Evolutionary conservation across 1,140 invertebrate species (phyloP).

Genomic region (Dendroctonus valens): DNA sequence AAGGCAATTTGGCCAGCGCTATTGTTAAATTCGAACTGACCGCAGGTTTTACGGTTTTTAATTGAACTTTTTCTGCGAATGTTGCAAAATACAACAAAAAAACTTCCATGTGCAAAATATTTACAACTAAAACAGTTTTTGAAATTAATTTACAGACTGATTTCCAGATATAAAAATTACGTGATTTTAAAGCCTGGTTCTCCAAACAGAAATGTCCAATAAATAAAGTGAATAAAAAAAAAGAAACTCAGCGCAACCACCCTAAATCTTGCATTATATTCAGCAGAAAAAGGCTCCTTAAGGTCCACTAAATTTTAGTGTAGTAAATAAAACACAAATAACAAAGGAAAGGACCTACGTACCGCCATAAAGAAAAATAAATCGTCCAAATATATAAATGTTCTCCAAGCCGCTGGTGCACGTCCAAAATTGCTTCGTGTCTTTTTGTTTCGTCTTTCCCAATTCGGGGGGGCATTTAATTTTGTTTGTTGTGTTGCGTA

Average conservation of each 20-base stretch:
- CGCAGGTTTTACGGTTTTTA: too few species aligned
- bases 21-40: too few species aligned
- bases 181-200: too few species aligned
- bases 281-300: slow-evolving; percentile 20
- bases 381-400: slow-evolving; percentile 32
- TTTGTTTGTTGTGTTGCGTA: slow-evolving; percentile 26
- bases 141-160: too few species aligned
- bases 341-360: slow-evolving; percentile 13
- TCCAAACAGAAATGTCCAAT: too few species aligned
- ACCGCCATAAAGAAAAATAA: slow-evolving; percentile 29
- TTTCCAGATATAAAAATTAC: too few species aligned
- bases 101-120: too few species aligned
- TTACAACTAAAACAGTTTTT: too few species aligned
- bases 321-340: slow-evolving; percentile 29
- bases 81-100: too few species aligned
- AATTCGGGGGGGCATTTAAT: slow-evolving; percentile 20
- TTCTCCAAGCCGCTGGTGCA: slow-evolving; percentile 23
- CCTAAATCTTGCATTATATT: slow-evolving; percentile 16
- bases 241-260: neutral
- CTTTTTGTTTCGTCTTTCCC: slow-evolving; percentile 16
- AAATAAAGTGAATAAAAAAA: too few species aligned
- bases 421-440: slow-evolving; percentile 23
- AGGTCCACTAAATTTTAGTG: slow-evolving; percentile 33
- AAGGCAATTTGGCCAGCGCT: too few species aligned
- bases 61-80: too few species aligned